Conservation (phyloP, 2,797 vertebrate genomes). For the Caiman crocodilus region DNA sequence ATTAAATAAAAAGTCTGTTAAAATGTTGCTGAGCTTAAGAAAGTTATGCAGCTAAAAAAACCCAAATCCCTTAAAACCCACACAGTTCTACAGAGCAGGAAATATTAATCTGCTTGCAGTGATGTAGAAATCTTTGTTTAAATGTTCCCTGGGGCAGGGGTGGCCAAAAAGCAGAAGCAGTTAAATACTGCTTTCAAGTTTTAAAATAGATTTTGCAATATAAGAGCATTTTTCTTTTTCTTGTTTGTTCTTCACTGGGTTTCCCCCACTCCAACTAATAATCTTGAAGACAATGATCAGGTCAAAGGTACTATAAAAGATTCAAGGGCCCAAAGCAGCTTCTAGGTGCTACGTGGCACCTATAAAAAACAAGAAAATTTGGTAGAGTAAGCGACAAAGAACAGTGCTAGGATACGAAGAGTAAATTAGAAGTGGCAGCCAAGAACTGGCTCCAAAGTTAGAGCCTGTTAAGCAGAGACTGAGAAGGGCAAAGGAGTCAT, state of each 20-base stretch:
- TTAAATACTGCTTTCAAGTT: not conserved
- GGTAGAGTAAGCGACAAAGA: not conserved
- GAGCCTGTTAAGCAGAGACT: not conserved
- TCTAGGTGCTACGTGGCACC: accelerated
- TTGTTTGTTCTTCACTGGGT: not conserved
- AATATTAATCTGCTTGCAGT: slow-evolving; percentile 11
- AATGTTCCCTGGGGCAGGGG: not conserved
- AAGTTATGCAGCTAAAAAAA: slow-evolving; percentile 15
- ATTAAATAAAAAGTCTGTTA: slow-evolving; percentile 1
- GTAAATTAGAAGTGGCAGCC: not conserved
- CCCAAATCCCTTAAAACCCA: not conserved
- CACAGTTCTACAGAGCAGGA: not conserved
- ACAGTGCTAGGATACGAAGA: not conserved
- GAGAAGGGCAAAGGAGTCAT: not conserved
- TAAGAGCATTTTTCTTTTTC: not conserved
- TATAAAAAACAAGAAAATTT: not conserved
- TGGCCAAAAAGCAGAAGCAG: not conserved
- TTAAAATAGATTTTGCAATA: not conserved
- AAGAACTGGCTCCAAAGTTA: not conserved
- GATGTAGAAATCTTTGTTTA: slow-evolving; percentile 1
- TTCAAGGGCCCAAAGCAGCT: not conserved
- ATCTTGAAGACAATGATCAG: not conserved
- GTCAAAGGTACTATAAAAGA: not conserved
- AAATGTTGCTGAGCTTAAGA: slow-evolving; percentile 16
- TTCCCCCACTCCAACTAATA: not conserved